Evolutionary conservation across 2,797 vertebrate species (phyloP).

Genomic region (Dermochelys coriacea): DNA sequence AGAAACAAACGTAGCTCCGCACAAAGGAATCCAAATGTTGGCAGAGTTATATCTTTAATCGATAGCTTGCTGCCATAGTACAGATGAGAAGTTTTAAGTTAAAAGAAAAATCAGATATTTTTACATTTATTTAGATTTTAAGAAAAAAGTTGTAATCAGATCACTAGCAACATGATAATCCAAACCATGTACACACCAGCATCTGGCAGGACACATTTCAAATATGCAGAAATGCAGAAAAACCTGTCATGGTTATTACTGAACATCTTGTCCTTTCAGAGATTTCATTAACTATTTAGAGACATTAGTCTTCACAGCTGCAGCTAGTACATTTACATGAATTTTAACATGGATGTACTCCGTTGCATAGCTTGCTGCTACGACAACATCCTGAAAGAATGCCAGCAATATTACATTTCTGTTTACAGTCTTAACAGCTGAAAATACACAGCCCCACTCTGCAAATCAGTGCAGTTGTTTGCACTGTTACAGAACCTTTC

Average conservation of each 20-base stretch:
- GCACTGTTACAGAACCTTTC: neutral
- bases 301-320: neutral
- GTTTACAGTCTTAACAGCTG: neutral
- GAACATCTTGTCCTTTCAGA: neutral
- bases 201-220: neutral
- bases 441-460: neutral
- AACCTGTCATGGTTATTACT: neutral
- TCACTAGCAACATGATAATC: neutral
- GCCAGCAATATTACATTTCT: neutral
- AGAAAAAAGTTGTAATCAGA: neutral
- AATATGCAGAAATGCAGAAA: neutral
- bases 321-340: neutral
- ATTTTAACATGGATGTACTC: neutral
- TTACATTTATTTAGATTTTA: neutral
- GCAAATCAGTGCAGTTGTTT: neutral
- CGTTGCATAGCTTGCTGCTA: neutral
- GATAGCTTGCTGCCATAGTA: neutral
- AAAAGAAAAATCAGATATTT: neutral
- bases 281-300: neutral
- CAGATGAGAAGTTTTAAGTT: neutral
- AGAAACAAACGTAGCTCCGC: constrained; percentile 6
- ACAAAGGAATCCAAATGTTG: neutral
- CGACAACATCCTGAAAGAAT: neutral
- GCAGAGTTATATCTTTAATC: neutral
- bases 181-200: neutral